Evolutionary conservation across 1,140 invertebrate genomes (phyloP), one percentile per base, ranked within the genome.

Genomic region (Listronotus bonariensis): DNA sequence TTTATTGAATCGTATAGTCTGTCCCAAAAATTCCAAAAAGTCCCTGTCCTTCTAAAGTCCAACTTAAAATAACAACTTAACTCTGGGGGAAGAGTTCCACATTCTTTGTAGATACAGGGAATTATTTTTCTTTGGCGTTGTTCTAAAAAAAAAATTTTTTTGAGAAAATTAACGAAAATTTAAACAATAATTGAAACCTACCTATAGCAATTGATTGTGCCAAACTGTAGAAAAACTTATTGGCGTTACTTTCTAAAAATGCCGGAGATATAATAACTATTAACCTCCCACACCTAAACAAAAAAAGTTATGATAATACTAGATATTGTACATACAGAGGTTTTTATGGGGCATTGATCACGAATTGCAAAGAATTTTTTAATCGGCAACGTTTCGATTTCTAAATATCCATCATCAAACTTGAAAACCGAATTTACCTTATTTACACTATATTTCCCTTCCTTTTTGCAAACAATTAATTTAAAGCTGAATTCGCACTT

Each of bases 151-250:
- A 26, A n/a, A n/a, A n/a, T n/a, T n/a, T n/a, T n/a, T n/a, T n/a
- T n/a, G n/a, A n/a, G n/a, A n/a, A n/a, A n/a, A n/a, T n/a, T n/a
- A n/a, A 6, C 5, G 20, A 11, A 26, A 38, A n/a, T 31, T 18
- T 31, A 55, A 46, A 41, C 26, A 65, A 8, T 26, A 1, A 5
- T 26, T 26, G 5, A 26, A 20, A 67, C 78, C 80, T 79, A 90
- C 88, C 85, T 58, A 93, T 88, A 69, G 86, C 86, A 64, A 89
- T 76, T 7, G 88, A 88, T 76, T 91, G 89, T 20, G 89, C 88
- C 74, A 87, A 89, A 61, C 86, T 86, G 0, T 88, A 79, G 66
- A 90, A 86, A 77, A 89, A 93, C 57, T 82, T 82, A 67, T 90
- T 90, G 26, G 84, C 86, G 10, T 85, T 77, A 72, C 88, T 89